These are phyloP conservation scores for Chironomus tepperi DNA, from an alignment of 1,140 invertebrate species.

Conservation along the genomic window DNA sequence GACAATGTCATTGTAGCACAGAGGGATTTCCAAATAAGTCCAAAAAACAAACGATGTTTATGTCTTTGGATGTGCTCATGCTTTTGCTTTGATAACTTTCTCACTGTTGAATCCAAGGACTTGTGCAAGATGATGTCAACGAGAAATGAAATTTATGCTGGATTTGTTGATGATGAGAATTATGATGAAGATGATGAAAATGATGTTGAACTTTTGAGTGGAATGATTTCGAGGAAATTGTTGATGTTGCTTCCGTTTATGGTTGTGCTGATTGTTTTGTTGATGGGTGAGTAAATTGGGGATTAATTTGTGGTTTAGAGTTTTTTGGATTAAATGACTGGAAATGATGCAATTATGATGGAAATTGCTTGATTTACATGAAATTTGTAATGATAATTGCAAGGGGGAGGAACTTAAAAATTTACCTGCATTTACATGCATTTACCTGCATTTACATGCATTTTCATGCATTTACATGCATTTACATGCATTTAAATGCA, in stretches of 20 bases:
- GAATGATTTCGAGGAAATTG: neutral
- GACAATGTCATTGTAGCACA: neutral
- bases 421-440: too few relatives aligned
- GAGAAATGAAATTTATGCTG: constrained; percentile 4
- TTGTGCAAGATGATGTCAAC: neutral
- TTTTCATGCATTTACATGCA: too few relatives aligned
- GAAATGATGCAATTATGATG: too few relatives aligned
- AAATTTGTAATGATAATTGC: too few relatives aligned
- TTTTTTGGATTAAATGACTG: too few relatives aligned
- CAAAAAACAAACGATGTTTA: neutral
- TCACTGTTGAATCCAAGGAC: neutral
- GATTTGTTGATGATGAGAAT: neutral
- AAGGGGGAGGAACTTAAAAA: too few relatives aligned
- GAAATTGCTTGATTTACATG: too few relatives aligned
- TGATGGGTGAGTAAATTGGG: neutral
- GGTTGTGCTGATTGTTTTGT: neutral
- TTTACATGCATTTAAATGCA: too few relatives aligned
- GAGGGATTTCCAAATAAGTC: neutral
- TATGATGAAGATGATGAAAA: neutral
- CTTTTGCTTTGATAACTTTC: neutral
- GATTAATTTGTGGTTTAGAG: too few relatives aligned
- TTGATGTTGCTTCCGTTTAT: neutral
- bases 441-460: too few relatives aligned
- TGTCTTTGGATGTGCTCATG: neutral
- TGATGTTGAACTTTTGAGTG: neutral